Evolutionary conservation across 2,113 vertebrate species (phyloP).

Genomic region (Anhinga anhinga): DNA sequence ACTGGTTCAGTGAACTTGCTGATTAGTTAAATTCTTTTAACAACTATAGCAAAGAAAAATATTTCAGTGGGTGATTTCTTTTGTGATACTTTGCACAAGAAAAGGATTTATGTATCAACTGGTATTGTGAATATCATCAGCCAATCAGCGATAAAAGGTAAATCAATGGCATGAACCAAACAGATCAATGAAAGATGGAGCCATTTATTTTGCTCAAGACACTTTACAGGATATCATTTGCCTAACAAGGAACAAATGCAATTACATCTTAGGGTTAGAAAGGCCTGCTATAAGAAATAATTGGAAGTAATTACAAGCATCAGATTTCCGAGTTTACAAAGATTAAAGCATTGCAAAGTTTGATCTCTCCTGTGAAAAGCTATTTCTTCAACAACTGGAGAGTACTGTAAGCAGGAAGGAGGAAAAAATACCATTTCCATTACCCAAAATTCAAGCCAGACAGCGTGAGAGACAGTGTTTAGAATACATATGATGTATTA

Average conservation of each 20-base stretch:
- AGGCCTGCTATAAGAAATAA: conserved; percentile 6
- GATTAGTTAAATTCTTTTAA: not conserved
- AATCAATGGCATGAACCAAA: not conserved
- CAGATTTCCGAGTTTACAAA: not conserved
- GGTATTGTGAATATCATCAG: not conserved
- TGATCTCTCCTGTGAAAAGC: not conserved
- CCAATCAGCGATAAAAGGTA: conserved; percentile 31
- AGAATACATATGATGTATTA: not conserved
- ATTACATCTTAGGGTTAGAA: not conserved
- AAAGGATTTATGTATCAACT: not conserved
- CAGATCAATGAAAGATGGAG: conserved; percentile 32
- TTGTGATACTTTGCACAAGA: not conserved
- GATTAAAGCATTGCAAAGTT: not conserved
- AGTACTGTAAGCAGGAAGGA: not conserved
- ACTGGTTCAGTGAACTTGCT: not conserved
- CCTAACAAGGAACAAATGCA: conserved; percentile 28
- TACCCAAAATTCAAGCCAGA: not conserved
- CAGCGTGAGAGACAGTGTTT: not conserved
- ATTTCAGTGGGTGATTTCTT: not conserved
- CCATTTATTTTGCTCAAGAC: conserved; percentile 30
- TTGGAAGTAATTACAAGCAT: not conserved
- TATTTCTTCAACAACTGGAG: not conserved
- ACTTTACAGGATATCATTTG: conserved; percentile 14
- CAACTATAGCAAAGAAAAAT: not conserved
- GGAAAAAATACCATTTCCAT: not conserved